Percentiles rank a stretch among this genome's conserved stretches.
Evolutionary conservation across 2,888 invertebrate genomes (phyloP).

Genomic region (Thysanoteuthis rhombus): DNA sequence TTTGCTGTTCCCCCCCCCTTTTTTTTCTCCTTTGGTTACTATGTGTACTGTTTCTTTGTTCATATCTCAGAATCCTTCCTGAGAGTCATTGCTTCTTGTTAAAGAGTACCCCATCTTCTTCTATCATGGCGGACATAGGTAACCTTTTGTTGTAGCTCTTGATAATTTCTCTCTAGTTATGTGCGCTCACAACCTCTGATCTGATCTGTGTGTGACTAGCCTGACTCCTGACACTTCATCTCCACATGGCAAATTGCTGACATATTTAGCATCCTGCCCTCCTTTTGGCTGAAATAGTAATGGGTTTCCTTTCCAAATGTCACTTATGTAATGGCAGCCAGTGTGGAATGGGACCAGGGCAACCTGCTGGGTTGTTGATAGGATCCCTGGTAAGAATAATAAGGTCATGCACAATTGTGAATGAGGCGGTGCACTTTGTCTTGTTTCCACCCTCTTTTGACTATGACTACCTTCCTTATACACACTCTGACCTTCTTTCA

Average conservation of each 20-base stretch:
- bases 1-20: neutral
- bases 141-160: slow-evolving; percentile 12
- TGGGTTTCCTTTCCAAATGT: neutral
- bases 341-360: neutral
- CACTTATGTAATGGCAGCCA: neutral
- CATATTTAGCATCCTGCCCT: neutral
- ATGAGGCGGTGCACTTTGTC: neutral
- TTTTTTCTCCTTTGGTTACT: neutral
- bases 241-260: neutral
- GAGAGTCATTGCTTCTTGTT: neutral
- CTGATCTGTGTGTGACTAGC: neutral
- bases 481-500: no score
- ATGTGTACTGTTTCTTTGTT: neutral
- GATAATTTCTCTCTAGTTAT: neutral
- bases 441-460: neutral
- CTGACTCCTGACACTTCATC: neutral
- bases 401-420: neutral
- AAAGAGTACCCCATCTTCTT: neutral
- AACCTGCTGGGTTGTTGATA: neutral
- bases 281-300: neutral
- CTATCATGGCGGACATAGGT: neutral
- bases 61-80: neutral
- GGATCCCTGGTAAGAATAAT: neutral
- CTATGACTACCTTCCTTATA: neutral
- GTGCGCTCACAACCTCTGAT: neutral